phyloP scores from a whole-genome alignment of 2,113 vertebrate genomes.

The Pterocles gutturalis region DNA sequence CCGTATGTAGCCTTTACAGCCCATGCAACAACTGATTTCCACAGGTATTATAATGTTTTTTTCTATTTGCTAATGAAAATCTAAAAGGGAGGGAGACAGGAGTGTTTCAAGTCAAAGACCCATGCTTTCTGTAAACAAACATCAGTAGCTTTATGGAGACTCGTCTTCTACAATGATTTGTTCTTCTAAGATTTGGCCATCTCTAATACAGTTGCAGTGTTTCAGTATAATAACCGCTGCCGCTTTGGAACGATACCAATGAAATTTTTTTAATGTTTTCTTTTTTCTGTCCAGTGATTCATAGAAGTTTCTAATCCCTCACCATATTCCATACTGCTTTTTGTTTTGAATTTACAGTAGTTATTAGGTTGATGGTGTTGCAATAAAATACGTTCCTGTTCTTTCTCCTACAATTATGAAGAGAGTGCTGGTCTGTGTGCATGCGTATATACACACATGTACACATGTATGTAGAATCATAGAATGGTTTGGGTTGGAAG shows the following conservation, averaged over 20 bases:
- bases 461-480: no score
- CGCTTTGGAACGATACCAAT: background rate
- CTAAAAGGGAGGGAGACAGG: background rate
- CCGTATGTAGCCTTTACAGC: background rate
- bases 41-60: background rate
- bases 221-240: background rate
- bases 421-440: background rate
- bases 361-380: background rate
- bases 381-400: background rate
- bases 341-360: background rate
- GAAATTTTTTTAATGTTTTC: background rate
- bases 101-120: background rate
- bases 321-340: background rate
- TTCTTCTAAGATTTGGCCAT: background rate
- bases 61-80: background rate
- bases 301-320: background rate
- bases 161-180: background rate
- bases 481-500: no score
- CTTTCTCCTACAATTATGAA: background rate
- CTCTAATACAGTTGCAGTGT: background rate
- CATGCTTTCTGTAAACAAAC: background rate
- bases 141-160: background rate
- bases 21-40: background rate
- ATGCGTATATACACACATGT: rapidly evolving
- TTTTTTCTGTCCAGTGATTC: background rate